Evolutionary conservation across 1,140 invertebrate genomes (phyloP).

Genomic region (Temnothorax curvispinosus): DNA sequence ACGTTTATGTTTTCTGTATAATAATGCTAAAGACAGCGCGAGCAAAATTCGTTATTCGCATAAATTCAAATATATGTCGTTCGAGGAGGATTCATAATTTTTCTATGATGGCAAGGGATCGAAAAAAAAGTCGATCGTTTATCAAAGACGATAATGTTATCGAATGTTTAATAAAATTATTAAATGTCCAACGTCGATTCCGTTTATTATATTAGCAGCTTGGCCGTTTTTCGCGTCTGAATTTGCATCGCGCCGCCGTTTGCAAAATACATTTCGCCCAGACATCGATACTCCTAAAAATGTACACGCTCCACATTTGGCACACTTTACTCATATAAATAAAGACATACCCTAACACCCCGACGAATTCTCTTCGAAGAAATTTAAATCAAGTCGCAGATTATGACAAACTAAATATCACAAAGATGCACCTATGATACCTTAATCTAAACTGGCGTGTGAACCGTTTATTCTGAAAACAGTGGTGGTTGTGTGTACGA

Average conservation of each 20-base stretch:
- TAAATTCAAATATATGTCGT: not conserved
- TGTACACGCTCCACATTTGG: slow-evolving; percentile 40
- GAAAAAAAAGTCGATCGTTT: not conserved
- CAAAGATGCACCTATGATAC: slow-evolving; percentile 20
- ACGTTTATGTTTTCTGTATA: not conserved
- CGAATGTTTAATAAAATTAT: slow-evolving; percentile 24
- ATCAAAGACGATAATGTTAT: not conserved
- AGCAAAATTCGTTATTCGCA: slow-evolving; percentile 1
- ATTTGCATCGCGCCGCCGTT: not conserved
- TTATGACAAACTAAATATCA: slow-evolving; percentile 45
- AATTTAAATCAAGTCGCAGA: not conserved
- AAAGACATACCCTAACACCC: slow-evolving; percentile 6
- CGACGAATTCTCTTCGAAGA: not conserved
- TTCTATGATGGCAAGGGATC: not conserved
- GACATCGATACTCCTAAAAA: not conserved
- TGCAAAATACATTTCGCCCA: slow-evolving; percentile 7
- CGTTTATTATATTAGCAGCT: not conserved
- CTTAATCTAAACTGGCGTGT: slow-evolving; percentile 20
- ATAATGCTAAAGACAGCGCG: not conserved
- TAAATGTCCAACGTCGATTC: not conserved
- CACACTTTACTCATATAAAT: slow-evolving; percentile 40
- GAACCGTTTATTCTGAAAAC: slow-evolving; percentile 42
- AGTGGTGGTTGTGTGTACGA: not conserved
- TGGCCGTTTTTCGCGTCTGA: not conserved
- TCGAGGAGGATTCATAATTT: not conserved